These are phyloP conservation scores for Lithophane socia DNA, from an alignment of 2,888 invertebrate species.

Conservation along the genomic window DNA sequence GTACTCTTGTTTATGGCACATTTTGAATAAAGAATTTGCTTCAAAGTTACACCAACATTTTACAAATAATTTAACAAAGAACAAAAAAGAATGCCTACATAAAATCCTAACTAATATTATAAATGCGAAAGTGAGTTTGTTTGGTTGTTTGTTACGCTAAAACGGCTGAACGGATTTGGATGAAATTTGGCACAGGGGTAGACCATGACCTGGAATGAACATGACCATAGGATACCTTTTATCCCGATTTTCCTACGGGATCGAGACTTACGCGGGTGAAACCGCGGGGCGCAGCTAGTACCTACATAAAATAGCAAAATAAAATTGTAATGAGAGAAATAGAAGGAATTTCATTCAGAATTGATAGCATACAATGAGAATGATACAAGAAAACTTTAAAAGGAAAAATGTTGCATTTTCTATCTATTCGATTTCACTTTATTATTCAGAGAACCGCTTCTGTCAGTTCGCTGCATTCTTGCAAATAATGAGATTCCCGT, in stretches of 20 bases:
- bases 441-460: constrained; percentile 45
- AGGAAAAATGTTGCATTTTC: constrained; percentile 12
- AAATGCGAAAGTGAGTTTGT: too few species aligned
- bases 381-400: constrained; percentile 16
- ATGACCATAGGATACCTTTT: too few species aligned
- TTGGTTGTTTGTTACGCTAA: too few species aligned
- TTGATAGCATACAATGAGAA: constrained; percentile 3
- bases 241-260: too few species aligned
- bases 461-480: constrained; percentile 40
- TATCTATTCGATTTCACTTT: constrained; percentile 31
- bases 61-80: background rate
- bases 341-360: constrained; percentile 13
- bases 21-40: background rate
- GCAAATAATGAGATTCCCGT: constrained; percentile 45
- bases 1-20: background rate
- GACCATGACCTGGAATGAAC: too few species aligned
- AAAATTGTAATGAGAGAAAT: constrained; percentile 2
- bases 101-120: background rate
- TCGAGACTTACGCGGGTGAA: too few species aligned
- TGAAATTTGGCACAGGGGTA: too few species aligned
- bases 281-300: too few species aligned
- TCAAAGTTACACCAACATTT: background rate
- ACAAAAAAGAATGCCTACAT: background rate
- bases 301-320: background rate
- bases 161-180: too few species aligned